phyloP scores from a whole-genome alignment of 2,113 vertebrate genomes.

The Spea multiplicata region DNA sequence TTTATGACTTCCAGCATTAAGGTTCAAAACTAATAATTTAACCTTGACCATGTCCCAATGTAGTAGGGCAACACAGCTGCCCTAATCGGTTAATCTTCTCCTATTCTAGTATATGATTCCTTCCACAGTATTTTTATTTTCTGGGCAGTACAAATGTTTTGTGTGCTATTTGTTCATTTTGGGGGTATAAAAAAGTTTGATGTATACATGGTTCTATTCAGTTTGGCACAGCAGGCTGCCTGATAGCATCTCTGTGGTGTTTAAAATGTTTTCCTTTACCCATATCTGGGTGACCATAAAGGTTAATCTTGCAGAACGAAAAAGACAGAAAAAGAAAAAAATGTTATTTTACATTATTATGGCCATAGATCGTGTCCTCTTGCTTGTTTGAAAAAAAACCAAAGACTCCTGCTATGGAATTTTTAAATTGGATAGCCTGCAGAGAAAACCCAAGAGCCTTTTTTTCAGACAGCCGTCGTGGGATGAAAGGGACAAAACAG shows the following conservation, averaged over 20 bases:
- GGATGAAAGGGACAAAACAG: slow-evolving; percentile 18
- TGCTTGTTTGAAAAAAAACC: slow-evolving; percentile 6
- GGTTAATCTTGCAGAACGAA: background rate
- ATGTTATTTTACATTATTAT: background rate
- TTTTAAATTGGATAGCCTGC: slow-evolving; percentile 26
- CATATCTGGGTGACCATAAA: slow-evolving; percentile 9
- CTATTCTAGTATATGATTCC: too few species aligned
- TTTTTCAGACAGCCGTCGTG: slow-evolving; percentile 23
- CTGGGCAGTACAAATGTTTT: background rate
- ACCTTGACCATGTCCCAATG: too few species aligned
- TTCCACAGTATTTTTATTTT: too few species aligned
- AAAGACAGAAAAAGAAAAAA: background rate
- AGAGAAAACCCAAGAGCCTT: slow-evolving; percentile 6
- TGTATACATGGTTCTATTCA: background rate
- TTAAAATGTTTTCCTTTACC: background rate
- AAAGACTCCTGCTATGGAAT: background rate
- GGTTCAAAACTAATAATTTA: too few species aligned
- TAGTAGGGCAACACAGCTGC: too few species aligned
- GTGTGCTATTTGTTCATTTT: background rate
- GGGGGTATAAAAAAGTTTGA: slow-evolving; percentile 12
- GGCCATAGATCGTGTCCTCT: background rate
- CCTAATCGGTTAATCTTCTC: too few species aligned
- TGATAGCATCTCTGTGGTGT: background rate
- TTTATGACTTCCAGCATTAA: too few species aligned
- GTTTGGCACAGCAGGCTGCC: background rate